Evolutionary conservation across 2,797 vertebrate genomes (phyloP), one percentile per base, ranked within the genome.

Genomic region (Schizopygopsis pylzovi): DNA sequence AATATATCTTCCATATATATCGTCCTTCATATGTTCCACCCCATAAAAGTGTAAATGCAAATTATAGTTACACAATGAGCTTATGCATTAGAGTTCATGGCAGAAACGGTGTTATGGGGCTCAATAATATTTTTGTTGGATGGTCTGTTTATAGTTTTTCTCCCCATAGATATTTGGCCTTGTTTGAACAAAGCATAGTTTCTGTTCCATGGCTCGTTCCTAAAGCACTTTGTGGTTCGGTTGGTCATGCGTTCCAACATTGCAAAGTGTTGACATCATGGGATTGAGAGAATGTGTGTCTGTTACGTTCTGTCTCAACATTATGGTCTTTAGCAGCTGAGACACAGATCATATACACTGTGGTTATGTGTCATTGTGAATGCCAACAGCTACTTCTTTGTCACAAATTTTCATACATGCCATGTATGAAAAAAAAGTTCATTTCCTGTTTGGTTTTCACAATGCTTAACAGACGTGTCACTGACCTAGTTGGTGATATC

Each of bases 181-280:
- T 49, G 49, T 85, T 79, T 65, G 72, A 81, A 77, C 77, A 87
- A 81, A 84, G 78, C 59, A 15, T 77, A 2, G 52, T 81, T 81
- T 65, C 68, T 82, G 43, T 41, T 33, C 56, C n/a, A 71, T 79
- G 43, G 72, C 49, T 70, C 59, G 22, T 65, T 81, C 45, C 68
- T 28, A 56, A 85, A 82, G 78, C 63, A 63, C 65, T 72, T 37
- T 82, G 82, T 77, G 82, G 86, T 87, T 76, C 43, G 11, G 71
- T 65, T 22, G 78, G 70, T 68, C 70, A 75, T 65, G 68, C 13
- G 43, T 37, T 77, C 77, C 79, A 84, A 79, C 56, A 85, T 85
- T 81, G 76, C 54, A 67, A 54, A 72, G 67, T 45, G 83, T 65
- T 71, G 72, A 79, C 67, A 22, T 83, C 84, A 87, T 87, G 83